Evolutionary conservation across 2,888 invertebrate species (phyloP), one percentile per base, ranked within the genome.

Genomic region (Callosobruchus maculatus): DNA sequence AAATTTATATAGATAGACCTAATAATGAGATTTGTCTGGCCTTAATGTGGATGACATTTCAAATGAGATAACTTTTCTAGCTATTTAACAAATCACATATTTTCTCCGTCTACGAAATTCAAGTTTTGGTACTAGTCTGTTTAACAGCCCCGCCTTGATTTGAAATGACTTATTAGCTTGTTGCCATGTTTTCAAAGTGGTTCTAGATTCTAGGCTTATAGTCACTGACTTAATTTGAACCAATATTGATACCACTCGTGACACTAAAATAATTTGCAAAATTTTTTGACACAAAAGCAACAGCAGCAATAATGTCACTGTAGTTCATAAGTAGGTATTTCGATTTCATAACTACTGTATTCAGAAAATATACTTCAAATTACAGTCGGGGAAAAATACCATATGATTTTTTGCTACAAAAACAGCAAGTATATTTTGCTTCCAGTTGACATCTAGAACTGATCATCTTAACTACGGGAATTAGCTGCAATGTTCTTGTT

Each of bases 1-100:
- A 68, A 74, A 76, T 77, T 77, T 77, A 77, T 77, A 75, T 76
- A 77, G n/a, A 73, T 75, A 75, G 76, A 76, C 75, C 74, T 69
- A 68, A 71, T 74, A 73, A 68, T 49, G 3, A 1, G 49, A 49
- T 49, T 49, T 49, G 4, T 49, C 7, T 26, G 26, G 7, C 3
- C 3, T 26, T 26, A 7, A 26, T 26, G 13, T 7, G 3, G 49
- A 49, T 49, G 49, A 49, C 49, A 49, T 3, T 49, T 5, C 49
- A 49, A 7, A 18, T 49, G 9, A 13, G 13, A 49, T 1, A 3
- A 49, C 49, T 5, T 49, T 49, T 49, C 13, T 18, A 49, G 49
- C 49, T 49, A 49, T 30, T 30, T 5, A 30, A 30, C 30, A 30
- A 30, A 49, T 7, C 13, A 49, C 49, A 49, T 49, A 7, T 49